phyloP scores from a whole-genome alignment of 2,797 vertebrate species.

The Syngnathus acus region DNA sequence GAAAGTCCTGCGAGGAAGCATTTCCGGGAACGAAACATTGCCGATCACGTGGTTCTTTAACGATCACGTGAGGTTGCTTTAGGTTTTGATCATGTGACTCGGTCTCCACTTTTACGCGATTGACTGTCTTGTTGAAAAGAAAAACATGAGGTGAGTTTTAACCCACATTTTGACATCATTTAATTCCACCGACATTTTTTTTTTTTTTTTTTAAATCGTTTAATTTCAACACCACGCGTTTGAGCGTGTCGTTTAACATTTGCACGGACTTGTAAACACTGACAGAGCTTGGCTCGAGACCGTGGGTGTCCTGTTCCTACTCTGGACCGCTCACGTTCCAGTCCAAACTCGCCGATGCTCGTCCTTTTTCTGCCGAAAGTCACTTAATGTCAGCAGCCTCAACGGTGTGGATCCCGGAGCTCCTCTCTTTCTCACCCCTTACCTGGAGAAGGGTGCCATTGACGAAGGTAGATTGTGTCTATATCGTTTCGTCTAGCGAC shows the following conservation, averaged over 20 bases:
- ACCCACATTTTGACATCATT: too few species aligned
- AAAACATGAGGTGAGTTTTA: conserved; percentile 5
- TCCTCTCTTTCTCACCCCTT: conserved; percentile 80
- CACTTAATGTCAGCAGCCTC: conserved; percentile 41
- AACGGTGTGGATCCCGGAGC: conserved; percentile 61
- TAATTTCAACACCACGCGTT: neutral
- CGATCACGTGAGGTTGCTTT: conserved; percentile 16
- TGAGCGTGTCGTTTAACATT: too few species aligned
- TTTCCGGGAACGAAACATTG: accelerated
- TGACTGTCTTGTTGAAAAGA: neutral
- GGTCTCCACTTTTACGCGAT: accelerated
- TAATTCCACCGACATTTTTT: neutral
- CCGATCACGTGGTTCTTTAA: conserved; percentile 12
- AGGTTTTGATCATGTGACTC: conserved; percentile 36
- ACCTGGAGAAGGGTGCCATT: conserved; percentile 70
- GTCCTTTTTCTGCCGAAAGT: conserved; percentile 63
- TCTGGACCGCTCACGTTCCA: conserved; percentile 36
- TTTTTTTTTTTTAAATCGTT: neutral
- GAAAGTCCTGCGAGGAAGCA: neutral
- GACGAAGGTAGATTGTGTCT: conserved; percentile 55
- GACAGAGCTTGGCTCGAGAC: conserved; percentile 41
- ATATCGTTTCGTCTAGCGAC: neutral
- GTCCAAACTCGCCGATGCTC: conserved; percentile 55
- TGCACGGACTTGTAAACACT: neutral
- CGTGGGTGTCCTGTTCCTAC: conserved; percentile 48